Base-by-base conservation (phyloP, 1,140 invertebrate genomes). In the Choristoneura fumiferana region DNA sequence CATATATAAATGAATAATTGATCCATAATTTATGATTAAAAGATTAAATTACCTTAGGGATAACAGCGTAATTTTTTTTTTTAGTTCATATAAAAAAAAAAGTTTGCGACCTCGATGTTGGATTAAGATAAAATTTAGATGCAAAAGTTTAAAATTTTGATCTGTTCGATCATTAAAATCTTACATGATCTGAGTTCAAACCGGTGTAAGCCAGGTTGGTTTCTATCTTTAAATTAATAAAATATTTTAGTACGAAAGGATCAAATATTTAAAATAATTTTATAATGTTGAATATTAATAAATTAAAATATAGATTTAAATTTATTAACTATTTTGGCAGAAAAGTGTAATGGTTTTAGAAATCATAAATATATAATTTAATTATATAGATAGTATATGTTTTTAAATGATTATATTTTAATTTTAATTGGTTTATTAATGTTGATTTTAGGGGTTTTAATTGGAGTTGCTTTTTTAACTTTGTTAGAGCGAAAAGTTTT, bases 71-170 rank as follows among this genome's bases (percentile, higher is more conserved):
- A 93, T 93, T 88, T 91, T 90, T 90, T 91, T 91, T 68, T 65
- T 91, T 77, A 94, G 92, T 87, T 90, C 91, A 72, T 85, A 93
- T 94, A 87, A 73, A 92, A 84, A 91, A 89, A 89, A 89, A 89
- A 90, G 91, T 83, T 94, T 94, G 91, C 91, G 91, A 94, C 93
- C 92, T 94, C 93, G 93, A 94, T 95, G 93, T 94, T 94, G 92
- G 92, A 94, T 94, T 94, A 93, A 93, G 88, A 91, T 91, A 81
- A 90, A 92, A 78, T 83, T 87, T 90, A 87, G 86, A 88, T 90
- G 74, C 18, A 76, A 89, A 82, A 89, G 84, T 87, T 92, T 83
- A 89, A 87, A 78, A 75, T 85, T 91, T 92, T 90, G 90, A 92
- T 94, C 92, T 94, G 93, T 94, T 94, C 93, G 92, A 93, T 92